Evolutionary conservation across 2,113 vertebrate species (phyloP).

Genomic region (Parotia lawesii): DNA sequence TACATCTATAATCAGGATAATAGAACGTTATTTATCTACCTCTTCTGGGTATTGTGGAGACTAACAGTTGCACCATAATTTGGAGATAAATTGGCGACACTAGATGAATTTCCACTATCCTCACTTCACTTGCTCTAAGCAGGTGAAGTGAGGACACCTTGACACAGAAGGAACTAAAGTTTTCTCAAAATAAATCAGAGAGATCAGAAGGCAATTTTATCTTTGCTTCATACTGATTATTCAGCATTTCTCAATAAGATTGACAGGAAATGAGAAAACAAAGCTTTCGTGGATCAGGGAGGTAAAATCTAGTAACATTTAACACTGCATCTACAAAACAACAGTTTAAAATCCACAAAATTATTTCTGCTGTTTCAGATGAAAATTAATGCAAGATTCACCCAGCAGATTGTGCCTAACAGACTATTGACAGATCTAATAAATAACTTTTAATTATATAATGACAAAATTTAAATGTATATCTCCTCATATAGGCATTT

Average conservation of each 20-base stretch:
- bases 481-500: background rate
- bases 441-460: background rate
- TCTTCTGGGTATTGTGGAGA: background rate
- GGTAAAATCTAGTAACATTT: background rate
- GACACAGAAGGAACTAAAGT: background rate
- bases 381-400: background rate
- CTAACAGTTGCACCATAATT: background rate
- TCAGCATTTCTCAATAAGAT: constrained; percentile 11
- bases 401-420: background rate
- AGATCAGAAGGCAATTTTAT: constrained; percentile 1
- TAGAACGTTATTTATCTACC: background rate
- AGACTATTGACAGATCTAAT: background rate
- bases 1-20: background rate
- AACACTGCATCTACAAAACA: background rate
- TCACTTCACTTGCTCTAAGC: background rate
- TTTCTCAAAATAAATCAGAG: constrained; percentile 24
- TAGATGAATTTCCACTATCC: background rate
- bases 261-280: constrained; percentile 32
- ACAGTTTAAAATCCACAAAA: background rate
- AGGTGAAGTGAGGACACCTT: constrained; percentile 22
- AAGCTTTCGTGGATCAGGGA: background rate
- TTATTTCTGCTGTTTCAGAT: background rate
- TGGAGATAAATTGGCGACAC: background rate
- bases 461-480: background rate
- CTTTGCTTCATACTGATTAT: constrained; percentile 25